Conservation (phyloP, 2,888 invertebrate genomes). For the Tachina lurida region DNA sequence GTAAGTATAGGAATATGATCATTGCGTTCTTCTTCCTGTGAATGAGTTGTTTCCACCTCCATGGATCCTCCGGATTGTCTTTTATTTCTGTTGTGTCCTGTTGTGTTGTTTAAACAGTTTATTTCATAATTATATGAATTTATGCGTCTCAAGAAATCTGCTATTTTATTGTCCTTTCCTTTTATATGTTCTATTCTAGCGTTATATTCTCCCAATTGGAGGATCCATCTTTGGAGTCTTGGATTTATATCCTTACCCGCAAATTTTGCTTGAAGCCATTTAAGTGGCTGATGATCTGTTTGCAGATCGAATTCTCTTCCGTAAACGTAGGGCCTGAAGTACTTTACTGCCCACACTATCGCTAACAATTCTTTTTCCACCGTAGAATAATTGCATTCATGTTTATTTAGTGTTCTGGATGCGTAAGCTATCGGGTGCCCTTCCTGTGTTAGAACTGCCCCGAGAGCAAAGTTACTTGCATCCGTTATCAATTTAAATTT, state of each 20-base stretch:
- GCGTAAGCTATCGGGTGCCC: too few relatives aligned
- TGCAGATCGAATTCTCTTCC: slow-evolving; percentile 62
- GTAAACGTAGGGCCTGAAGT: slow-evolving; percentile 67
- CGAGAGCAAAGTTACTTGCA: too few relatives aligned
- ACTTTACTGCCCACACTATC: slow-evolving; percentile 63
- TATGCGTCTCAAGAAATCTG: slow-evolving; percentile 32
- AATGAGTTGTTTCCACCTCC: too few relatives aligned
- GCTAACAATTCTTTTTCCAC: slow-evolving; percentile 64
- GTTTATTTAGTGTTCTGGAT: slow-evolving; percentile 36
- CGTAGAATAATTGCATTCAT: slow-evolving; percentile 47
- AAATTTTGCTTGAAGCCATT: slow-evolving; percentile 57
- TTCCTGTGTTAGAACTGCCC: too few relatives aligned
- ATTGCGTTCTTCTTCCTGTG: slow-evolving; percentile 8
- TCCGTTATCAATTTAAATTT: background rate
- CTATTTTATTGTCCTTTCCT: slow-evolving; percentile 26
- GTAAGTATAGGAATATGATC: slow-evolving; percentile 32
- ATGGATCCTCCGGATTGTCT: background rate
- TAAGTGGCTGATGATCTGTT: slow-evolving; percentile 68
- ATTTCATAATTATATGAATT: slow-evolving; percentile 25
- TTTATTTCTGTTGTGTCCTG: slow-evolving; percentile 1
- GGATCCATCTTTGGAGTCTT: slow-evolving; percentile 41
- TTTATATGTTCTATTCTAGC: slow-evolving; percentile 34
- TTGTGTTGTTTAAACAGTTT: slow-evolving; percentile 1
- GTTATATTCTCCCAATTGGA: slow-evolving; percentile 15
- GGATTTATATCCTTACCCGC: slow-evolving; percentile 57